Conservation (phyloP, 2,888 invertebrate species). For the Platypus cylindrus region DNA sequence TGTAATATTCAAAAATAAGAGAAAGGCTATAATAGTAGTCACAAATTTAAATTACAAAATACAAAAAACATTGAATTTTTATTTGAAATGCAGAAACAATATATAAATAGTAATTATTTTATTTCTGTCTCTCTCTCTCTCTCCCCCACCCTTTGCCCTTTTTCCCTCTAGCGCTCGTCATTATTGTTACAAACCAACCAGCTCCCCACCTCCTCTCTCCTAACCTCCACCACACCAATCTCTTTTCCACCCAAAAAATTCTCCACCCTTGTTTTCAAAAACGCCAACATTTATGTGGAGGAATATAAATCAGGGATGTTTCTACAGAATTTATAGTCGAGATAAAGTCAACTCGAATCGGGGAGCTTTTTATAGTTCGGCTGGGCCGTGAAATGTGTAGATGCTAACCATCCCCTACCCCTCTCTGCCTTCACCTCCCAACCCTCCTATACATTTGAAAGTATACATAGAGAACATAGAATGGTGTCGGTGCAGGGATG, state of each 20-base stretch:
- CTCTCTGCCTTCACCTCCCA: conserved; percentile 4
- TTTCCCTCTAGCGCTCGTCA: background rate
- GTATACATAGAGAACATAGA: too few species aligned
- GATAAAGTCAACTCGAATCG: conserved; percentile 39
- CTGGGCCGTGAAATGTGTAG: conserved; percentile 37
- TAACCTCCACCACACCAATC: conserved; percentile 5
- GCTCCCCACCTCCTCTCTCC: background rate
- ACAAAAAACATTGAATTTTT: too few species aligned
- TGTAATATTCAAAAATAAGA: too few species aligned
- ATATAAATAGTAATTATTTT: too few species aligned
- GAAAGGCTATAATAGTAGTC: too few species aligned
- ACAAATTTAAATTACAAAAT: too few species aligned
- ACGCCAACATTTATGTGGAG: conserved; percentile 37
- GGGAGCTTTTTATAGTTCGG: conserved; percentile 36
- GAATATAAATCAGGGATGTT: conserved; percentile 39
- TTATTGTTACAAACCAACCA: too few species aligned
- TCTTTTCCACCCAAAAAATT: conserved; percentile 9
- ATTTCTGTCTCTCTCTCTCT: too few species aligned
- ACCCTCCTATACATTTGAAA: too few species aligned
- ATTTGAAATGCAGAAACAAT: too few species aligned
- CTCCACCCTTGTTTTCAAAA: conserved; percentile 13
- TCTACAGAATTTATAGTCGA: conserved; percentile 39
- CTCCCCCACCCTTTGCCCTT: background rate
- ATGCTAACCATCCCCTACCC: conserved; percentile 17
- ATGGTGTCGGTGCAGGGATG: too few species aligned